A percentile compares a stretch with the other conserved stretches of the same genome.
Evolutionary conservation across 2,113 vertebrate species (phyloP).

Genomic region (Smithornis capensis): DNA sequence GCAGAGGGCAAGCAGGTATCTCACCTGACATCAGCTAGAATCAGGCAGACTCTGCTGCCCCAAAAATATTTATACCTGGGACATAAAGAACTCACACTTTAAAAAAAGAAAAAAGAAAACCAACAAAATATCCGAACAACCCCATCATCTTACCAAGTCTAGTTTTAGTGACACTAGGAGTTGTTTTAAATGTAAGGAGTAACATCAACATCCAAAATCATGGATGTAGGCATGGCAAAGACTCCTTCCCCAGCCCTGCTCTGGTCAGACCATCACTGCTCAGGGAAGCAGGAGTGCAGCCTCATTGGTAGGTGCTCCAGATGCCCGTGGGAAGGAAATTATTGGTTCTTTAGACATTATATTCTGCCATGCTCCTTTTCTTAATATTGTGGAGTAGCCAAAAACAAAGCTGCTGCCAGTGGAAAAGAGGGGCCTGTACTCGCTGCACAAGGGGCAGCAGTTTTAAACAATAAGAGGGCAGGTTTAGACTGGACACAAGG

Average conservation of each 20-base stretch:
- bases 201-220: not conserved
- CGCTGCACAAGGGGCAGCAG: not conserved
- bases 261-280: not conserved
- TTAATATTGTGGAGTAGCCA: not conserved
- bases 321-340: not conserved
- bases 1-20: not conserved
- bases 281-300: not conserved
- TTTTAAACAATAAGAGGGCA: not conserved
- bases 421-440: not conserved
- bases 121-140: not conserved
- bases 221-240: accelerated
- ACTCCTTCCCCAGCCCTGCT: not conserved
- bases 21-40: accelerated
- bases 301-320: accelerated
- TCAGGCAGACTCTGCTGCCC: not conserved
- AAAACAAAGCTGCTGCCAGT: not conserved
- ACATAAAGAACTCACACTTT: not conserved
- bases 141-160: not conserved
- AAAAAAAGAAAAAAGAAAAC: not conserved
- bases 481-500: not conserved
- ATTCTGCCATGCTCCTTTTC: not conserved
- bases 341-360: not conserved
- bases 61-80: not conserved
- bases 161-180: not conserved
- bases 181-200: not conserved